A percentile compares a stretch with the other conserved stretches of the same genome.
Evolutionary conservation across 2,113 vertebrate species (phyloP).

Genomic region (Thermophis baileyi): DNA sequence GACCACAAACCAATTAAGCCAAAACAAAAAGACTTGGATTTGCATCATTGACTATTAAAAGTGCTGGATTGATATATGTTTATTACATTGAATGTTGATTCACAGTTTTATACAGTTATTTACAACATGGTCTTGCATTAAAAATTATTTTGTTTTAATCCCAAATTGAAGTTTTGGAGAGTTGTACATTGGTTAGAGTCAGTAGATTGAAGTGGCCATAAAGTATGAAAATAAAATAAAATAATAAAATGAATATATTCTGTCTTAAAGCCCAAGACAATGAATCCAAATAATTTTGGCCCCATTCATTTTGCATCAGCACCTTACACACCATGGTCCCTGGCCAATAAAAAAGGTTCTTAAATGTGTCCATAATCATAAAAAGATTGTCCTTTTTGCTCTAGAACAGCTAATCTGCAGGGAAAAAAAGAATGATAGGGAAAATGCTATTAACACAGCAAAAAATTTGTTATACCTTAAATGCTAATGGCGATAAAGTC

Average conservation of each 20-base stretch:
- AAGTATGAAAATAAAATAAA: neutral
- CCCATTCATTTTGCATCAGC: neutral
- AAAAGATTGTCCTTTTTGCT: neutral
- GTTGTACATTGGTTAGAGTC: neutral
- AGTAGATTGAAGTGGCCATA: neutral
- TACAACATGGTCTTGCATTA: neutral
- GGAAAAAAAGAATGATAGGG: neutral
- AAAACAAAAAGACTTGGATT: neutral
- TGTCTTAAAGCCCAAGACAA: neutral
- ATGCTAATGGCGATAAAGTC: neutral
- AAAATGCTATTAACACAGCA: neutral
- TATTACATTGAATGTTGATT: neutral
- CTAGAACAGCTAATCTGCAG: neutral
- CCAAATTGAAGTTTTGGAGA: neutral
- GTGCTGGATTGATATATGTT: neutral
- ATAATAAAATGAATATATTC: neutral
- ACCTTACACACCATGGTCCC: neutral
- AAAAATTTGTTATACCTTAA: neutral
- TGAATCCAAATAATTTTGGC: neutral
- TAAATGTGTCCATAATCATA: neutral
- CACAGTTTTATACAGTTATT: neutral
- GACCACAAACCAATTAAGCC: neutral
- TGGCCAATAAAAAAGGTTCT: neutral
- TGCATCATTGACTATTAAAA: neutral
- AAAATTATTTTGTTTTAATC: neutral